Base-by-base conservation (phyloP, 1,140 invertebrate genomes). In the Zaprionus vittiger region DNA sequence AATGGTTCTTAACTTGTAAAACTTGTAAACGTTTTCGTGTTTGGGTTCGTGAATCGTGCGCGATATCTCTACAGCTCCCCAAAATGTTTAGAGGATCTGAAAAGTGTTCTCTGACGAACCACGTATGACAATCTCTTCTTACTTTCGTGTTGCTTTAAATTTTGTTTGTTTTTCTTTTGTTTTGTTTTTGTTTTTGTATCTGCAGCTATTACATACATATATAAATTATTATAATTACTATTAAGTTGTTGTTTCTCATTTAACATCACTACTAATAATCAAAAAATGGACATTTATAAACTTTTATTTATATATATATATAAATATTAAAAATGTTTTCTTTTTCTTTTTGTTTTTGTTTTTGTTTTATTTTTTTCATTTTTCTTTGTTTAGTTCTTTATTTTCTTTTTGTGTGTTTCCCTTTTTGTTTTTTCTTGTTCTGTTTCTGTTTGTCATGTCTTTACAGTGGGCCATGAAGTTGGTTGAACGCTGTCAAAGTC, bases 211-310 rank as follows among this genome's bases (percentile, higher is more conserved):
- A 82, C 79, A 82, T 85, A 82, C 79, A 79, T 81, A 85, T 77
- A 71, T 79, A 73, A 79, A 76, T 83, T 82, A 68, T 78, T 80
- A 70, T 84, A 84, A 85, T 86, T 85, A 82, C 65, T 75, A 80
- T 81, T 86, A 81, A 81, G 65, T 85, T 80, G 66, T 69, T 78
- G 56, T 78, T 74, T 66, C 57, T 70, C 44, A 63, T 79, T 76
- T 85, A 89, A 89, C 85, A 90, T 89, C 85, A 89, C 85, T 89
- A 89, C 85, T 89, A 89, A 89, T 89, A 89, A 89, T 89, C 81
- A 89, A 89, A 89, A 89, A 89, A 89, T 89, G 85, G 85, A 89
- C 85, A 89, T 89, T 89, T 89, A 89, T 89, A 89, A 89, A 90
- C 84, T 79, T 89, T 90, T 81, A 79, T 81, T 79, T 79, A 78